Base-by-base conservation (phyloP, 2,797 vertebrate genomes). In the Yasuhikotakia modesta region DNA sequence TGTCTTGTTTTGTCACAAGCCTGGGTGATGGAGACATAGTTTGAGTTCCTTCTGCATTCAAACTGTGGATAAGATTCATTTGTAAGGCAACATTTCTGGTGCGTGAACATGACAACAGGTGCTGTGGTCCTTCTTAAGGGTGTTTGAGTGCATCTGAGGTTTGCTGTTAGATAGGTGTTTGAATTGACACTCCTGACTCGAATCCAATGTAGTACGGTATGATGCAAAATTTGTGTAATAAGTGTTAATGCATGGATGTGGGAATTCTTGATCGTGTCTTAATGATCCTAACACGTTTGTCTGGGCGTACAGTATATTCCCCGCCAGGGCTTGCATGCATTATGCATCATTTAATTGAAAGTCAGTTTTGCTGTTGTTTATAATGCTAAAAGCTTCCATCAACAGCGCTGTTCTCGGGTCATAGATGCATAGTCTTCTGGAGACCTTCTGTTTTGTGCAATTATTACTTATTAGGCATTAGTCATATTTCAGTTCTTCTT, bases 101-200 rank as follows among this genome's bases (percentile, higher is more conserved):
- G 53, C 10, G 27, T 39, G 63, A 57, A 46, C 45, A 67, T 57
- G 52, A 67, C 73, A 76, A 76, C 63, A 76, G 63, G 63, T 76
- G 73, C 21, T 4, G 5, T 57, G 50, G 11, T 76, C 46, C 46
- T 24, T 1, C 4, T 46, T 17, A 11, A 8, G 45, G 13, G 46
- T 45, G 35, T 57, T 68, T 19, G 13, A 13, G 48, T 67, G 39
- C 63, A 53, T 52, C 16, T 17, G n/a, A 57, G 0, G 1, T 11
- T 65, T 57, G 39, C 17, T 1, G 14, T 53, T 24, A 43, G 48
- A 55, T 35, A 21, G n/a, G 68, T 1, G 19, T 19, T 35, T 19
- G 19, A 35, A 35, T 53, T n/a, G 27, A 63, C 21, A 17, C 13
- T 22, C 10, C 8, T 57, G 32, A 16, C n/a, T 5, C 46, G 19